Evolutionary conservation across 2,888 invertebrate genomes (phyloP), one percentile per base, ranked within the genome.

Genomic region (Scaptomyza flava): DNA sequence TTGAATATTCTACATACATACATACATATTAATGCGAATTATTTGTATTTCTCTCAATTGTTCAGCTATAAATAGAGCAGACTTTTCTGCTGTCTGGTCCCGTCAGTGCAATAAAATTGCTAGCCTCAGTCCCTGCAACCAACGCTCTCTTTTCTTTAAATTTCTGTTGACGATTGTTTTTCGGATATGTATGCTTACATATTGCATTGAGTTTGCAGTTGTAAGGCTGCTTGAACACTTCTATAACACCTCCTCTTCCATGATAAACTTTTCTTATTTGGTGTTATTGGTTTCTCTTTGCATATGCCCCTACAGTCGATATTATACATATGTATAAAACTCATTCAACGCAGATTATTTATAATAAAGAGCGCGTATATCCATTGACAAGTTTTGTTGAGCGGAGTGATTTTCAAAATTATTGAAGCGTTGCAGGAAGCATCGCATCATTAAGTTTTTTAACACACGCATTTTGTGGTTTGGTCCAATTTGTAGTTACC

Each of bases 51-150:
- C 51, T 48, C 60, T 59, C 79, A 56, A 60, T 62, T 67, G 57
- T 67, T 62, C 30, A n/a, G 36, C 78, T 75, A 75, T 54, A 75
- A 78, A 68, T 75, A 75, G 72, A 61, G 47, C 63, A 75, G 58
- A 61, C 47, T 62, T 41, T 46, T 57, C 51, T 51, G 45, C 43
- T 58, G 68, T 77, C 73, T 74, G 63, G 59, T 34, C 50, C 63
- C 54, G 77, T 61, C 78, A 68, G 57, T 62, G 60, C 31, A 50
- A 46, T 36, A 59, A 36, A 56, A 59, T 65, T 42, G 14, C 20
- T 41, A 17, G 14, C 38, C 38, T 7, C n/a, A n/a, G n/a, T 6
- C n/a, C 6, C n/a, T 14, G 7, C 14, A 38, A 14, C 38, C 38
- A 14, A 36, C 8, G 42, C 34, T 31, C 23, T 2, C 38, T n/a